phyloP scores from a whole-genome alignment of 2,113 vertebrate species.

The Ptilonorhynchus violaceus region DNA sequence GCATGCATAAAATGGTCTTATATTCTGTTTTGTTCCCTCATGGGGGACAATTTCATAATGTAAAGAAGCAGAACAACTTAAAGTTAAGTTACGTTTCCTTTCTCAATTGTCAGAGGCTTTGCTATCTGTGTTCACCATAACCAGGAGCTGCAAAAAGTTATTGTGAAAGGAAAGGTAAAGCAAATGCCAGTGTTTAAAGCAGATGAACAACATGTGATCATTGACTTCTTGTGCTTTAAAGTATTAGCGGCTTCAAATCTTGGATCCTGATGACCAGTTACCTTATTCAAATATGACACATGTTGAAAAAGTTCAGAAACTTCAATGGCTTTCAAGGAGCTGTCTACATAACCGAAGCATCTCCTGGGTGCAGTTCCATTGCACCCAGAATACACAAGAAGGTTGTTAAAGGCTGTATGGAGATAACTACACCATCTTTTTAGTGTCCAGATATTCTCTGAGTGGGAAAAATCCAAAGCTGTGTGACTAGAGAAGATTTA shows the following conservation, averaged over 20 bases:
- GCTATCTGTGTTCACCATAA: not conserved
- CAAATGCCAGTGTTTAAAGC: not conserved
- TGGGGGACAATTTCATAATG: not conserved
- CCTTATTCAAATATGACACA: not conserved
- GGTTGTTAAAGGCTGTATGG: not conserved
- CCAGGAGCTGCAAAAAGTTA: not conserved
- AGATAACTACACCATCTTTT: not conserved
- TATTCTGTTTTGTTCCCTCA: not conserved
- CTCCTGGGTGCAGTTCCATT: fast-evolving
- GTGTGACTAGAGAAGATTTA: not conserved
- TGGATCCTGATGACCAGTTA: not conserved
- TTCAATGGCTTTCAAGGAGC: not conserved
- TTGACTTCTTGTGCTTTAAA: not conserved
- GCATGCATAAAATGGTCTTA: not conserved
- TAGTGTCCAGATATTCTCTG: not conserved
- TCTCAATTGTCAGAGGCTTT: not conserved
- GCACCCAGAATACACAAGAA: not conserved
- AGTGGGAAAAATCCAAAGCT: not conserved
- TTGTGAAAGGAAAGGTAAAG: not conserved
- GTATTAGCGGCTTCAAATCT: not conserved
- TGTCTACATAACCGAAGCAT: not conserved
- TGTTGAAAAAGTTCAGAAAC: not conserved
- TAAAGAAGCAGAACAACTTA: not conserved
- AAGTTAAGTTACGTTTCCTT: not conserved
- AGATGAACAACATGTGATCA: not conserved